Evolutionary conservation across 2,797 vertebrate species (phyloP).

Genomic region (Valencia hispanica): DNA sequence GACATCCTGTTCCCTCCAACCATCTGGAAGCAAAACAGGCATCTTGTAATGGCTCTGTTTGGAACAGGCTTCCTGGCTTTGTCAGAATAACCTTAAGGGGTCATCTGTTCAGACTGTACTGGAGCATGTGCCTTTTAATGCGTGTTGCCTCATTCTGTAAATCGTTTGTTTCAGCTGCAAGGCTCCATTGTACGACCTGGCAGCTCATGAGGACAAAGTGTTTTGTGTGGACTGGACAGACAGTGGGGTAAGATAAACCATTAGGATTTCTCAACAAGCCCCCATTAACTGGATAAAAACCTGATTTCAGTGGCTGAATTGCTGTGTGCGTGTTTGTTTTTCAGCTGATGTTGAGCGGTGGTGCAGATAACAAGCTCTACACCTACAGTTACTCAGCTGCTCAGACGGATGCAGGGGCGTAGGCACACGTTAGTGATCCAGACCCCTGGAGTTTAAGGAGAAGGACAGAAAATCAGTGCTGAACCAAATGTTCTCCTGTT

Average conservation of each 20-base stretch:
- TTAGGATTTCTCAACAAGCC: background rate
- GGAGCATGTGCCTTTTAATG: background rate
- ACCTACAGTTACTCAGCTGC: slow-evolving; percentile 88
- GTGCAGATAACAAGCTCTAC: slow-evolving; percentile 97
- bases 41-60: background rate
- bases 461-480: background rate
- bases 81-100: slow-evolving; percentile 1
- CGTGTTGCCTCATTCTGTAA: background rate
- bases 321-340: slow-evolving; percentile 26
- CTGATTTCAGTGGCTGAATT: background rate
- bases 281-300: background rate
- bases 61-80: slow-evolving; percentile 31
- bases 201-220: slow-evolving; percentile 97
- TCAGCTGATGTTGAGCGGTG: slow-evolving; percentile 93
- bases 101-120: background rate
- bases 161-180: slow-evolving; percentile 84
- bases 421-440: slow-evolving; percentile 36
- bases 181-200: slow-evolving; percentile 94
- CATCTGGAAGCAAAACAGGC: background rate
- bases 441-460: background rate
- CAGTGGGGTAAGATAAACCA: slow-evolving; percentile 84
- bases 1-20: slow-evolving; percentile 27
- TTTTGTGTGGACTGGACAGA: slow-evolving; percentile 97
- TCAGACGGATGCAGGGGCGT: slow-evolving; percentile 88
- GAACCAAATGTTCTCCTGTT: background rate